Conservation (phyloP, 2,797 vertebrate genomes). For the Tragopan temminckii region DNA sequence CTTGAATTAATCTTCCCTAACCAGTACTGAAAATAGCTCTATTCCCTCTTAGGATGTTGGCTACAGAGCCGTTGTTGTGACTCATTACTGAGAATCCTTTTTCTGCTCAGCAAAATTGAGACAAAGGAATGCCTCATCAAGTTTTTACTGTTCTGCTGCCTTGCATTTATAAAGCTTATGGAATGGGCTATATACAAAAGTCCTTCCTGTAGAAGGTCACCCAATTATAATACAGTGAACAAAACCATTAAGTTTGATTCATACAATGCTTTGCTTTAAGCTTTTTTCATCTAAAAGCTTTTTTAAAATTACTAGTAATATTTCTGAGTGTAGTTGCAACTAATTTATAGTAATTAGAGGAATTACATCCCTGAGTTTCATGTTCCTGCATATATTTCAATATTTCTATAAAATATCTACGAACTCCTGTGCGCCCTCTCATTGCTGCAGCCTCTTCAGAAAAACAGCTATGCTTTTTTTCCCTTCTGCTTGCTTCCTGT, state of each 20-base stretch:
- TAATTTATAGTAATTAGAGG: not conserved
- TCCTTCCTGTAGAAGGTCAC: constrained; percentile 34
- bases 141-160: constrained; percentile 20
- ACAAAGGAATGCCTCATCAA: constrained; percentile 46
- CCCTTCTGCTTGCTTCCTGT: not conserved
- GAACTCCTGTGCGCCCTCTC: not conserved
- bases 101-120: constrained; percentile 6
- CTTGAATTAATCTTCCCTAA: constrained; percentile 45
- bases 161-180: constrained; percentile 19
- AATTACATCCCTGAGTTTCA: not conserved
- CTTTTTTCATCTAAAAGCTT: constrained; percentile 1
- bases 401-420: not conserved
- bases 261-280: not conserved
- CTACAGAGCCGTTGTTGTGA: not conserved
- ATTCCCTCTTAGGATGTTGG: constrained; percentile 2
- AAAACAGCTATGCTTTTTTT: not conserved
- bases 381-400: not conserved
- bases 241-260: constrained; percentile 14
- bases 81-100: constrained; percentile 3
- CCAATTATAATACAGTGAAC: not conserved
- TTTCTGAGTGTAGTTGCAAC: not conserved
- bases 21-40: not conserved
- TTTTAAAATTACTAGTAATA: not conserved
- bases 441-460: not conserved
- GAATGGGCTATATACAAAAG: not conserved